Conservation (phyloP, 2,113 vertebrate genomes). For the Zosterops hypoxanthus region DNA sequence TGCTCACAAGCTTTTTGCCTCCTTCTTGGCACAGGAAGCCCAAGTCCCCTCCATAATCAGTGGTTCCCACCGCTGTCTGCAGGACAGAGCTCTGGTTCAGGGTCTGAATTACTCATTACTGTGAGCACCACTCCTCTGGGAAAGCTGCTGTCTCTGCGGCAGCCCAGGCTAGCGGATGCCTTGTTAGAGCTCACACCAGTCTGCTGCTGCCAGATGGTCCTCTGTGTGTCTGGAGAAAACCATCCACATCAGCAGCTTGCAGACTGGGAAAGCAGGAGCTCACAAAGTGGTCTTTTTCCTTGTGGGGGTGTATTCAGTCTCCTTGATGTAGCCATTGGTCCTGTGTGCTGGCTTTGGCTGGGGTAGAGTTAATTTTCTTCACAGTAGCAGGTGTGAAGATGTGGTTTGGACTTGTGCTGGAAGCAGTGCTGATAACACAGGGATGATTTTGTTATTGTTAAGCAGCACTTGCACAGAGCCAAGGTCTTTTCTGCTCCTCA, state of each 20-base stretch:
- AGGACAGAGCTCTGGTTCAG: neutral
- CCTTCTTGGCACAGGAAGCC: neutral
- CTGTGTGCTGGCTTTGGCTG: neutral
- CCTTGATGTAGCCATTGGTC: neutral
- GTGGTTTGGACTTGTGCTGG: neutral
- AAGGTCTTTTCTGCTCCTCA: neutral
- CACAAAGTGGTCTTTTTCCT: neutral
- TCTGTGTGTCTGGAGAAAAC: neutral
- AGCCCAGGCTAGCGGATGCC: neutral
- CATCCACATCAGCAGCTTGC: rapidly evolving
- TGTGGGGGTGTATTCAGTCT: neutral
- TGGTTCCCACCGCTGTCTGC: neutral
- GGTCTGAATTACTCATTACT: neutral
- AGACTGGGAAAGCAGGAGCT: neutral
- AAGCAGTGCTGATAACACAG: neutral
- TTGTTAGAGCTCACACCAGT: rapidly evolving
- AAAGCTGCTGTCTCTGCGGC: neutral
- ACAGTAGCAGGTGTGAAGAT: neutral
- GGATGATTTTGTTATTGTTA: neutral
- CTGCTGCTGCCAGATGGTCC: neutral
- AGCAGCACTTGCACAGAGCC: neutral
- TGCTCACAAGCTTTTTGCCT: neutral
- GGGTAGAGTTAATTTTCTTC: neutral
- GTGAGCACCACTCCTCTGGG: neutral
- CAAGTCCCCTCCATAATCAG: too few species aligned